These are phyloP conservation scores for Corvus hawaiiensis DNA, from an alignment of 2,113 vertebrate species.

Conservation along the genomic window DNA sequence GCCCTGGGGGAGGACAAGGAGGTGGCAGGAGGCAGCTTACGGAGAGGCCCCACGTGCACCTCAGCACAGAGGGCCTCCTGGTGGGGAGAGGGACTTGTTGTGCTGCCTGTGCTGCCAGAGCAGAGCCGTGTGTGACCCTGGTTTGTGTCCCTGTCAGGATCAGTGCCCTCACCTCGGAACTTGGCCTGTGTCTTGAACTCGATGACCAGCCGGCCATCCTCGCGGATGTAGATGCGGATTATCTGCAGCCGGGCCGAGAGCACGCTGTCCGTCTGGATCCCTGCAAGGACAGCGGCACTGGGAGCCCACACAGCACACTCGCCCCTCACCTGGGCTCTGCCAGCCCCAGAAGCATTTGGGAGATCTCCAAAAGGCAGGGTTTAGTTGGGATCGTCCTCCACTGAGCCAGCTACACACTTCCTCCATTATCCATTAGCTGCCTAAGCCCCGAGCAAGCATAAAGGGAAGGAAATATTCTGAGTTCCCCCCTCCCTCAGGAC, in stretches of 20 bases:
- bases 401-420: accelerated
- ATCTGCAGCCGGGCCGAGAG: constrained; percentile 95
- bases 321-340: background rate
- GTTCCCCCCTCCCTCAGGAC: background rate
- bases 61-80: background rate
- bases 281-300: constrained; percentile 54
- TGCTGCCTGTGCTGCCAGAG: background rate
- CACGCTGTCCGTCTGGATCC: constrained; percentile 97
- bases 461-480: accelerated
- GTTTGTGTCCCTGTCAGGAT: background rate
- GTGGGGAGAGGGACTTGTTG: background rate
- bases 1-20: constrained; percentile 72
- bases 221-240: constrained; percentile 94
- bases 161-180: constrained; percentile 83
- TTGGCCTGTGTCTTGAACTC: constrained; percentile 99
- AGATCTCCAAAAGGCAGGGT: background rate
- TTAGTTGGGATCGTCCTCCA: background rate
- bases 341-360: background rate
- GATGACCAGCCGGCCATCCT: constrained; percentile 93
- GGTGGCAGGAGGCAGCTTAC: background rate
- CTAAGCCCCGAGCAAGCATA: background rate
- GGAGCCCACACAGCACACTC: accelerated
- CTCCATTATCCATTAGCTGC: accelerated
- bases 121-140: background rate
- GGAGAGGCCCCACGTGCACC: accelerated